A percentile compares a stretch with the other conserved stretches of the same genome.
Evolutionary conservation across 1,140 invertebrate species (phyloP).

Genomic region (Drosophila arawakana): DNA sequence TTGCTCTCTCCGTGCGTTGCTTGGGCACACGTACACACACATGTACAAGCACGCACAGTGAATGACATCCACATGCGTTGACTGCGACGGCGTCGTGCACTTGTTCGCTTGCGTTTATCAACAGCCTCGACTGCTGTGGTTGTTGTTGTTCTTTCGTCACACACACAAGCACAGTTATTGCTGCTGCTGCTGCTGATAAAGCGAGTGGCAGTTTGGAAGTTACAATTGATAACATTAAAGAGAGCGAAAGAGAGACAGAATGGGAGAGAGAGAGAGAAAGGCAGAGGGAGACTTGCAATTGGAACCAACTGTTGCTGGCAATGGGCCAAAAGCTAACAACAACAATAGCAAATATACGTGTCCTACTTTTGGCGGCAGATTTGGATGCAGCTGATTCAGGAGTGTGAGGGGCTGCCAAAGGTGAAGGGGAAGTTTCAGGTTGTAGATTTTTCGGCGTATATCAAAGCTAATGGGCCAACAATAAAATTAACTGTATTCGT

Average conservation of each 20-base stretch:
- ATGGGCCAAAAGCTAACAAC: conserved; percentile 37
- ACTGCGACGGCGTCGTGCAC: conserved; percentile 72
- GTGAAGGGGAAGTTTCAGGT: too few relatives aligned
- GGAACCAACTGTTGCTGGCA: conserved; percentile 46
- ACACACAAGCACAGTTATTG: conserved; percentile 4
- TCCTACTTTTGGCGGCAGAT: conserved; percentile 45
- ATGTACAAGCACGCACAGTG: conserved; percentile 12
- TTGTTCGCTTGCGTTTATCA: conserved; percentile 62
- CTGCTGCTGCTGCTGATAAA: conserved; percentile 36
- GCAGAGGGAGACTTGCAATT: neutral
- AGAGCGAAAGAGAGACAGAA: neutral
- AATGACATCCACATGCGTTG: conserved; percentile 24
- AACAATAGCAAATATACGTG: conserved; percentile 48
- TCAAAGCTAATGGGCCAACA: conserved; percentile 34
- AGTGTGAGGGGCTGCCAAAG: neutral
- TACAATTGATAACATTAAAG: conserved; percentile 37
- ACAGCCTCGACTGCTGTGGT: conserved; percentile 25
- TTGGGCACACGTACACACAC: neutral
- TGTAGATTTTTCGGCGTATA: conserved; percentile 29
- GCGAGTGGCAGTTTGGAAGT: conserved; percentile 47
- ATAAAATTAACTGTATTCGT: conserved; percentile 31
- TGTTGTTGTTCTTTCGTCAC: conserved; percentile 33
- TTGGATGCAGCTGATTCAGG: conserved; percentile 19
- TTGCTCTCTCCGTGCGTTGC: too few relatives aligned
- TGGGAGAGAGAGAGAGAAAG: too few relatives aligned